phyloP scores from a whole-genome alignment of 1,140 invertebrate species.

The Pseudomyrmex dendroicus region DNA sequence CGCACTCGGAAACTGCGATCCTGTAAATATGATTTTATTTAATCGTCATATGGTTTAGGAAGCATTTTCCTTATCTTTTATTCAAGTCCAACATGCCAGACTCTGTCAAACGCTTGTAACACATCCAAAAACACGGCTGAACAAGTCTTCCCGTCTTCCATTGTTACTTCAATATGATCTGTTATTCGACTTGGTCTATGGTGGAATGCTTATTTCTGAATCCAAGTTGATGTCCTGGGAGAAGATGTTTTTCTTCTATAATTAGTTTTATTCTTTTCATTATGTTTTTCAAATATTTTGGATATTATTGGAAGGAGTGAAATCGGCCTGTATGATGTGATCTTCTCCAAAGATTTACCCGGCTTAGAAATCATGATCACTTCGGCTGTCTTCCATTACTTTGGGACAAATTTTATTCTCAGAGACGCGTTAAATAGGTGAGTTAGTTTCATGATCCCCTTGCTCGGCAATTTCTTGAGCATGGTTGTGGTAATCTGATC shows the following conservation, averaged over 20 bases:
- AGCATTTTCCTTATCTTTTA: conserved; percentile 56
- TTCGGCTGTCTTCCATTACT: conserved; percentile 66
- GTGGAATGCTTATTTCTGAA: neutral
- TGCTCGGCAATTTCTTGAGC: conserved; percentile 68
- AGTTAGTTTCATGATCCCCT: conserved; percentile 69
- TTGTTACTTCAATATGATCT: neutral
- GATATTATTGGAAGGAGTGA: conserved; percentile 33
- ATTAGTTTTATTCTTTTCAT: conserved; percentile 21
- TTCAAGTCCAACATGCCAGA: conserved; percentile 48
- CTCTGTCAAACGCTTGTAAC: neutral
- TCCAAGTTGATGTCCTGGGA: neutral
- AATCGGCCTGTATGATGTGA: conserved; percentile 56
- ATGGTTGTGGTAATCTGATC: conserved; percentile 68
- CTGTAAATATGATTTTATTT: neutral
- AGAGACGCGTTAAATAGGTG: conserved; percentile 74
- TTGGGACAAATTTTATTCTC: conserved; percentile 66
- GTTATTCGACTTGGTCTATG: conserved; percentile 3
- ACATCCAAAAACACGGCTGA: neutral
- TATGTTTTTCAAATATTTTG: conserved; percentile 55
- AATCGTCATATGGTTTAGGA: neutral
- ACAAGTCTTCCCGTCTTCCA: neutral
- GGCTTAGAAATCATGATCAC: conserved; percentile 64
- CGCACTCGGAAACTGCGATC: too few species aligned
- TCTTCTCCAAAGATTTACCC: conserved; percentile 12
- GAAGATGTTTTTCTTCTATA: conserved; percentile 27